These are phyloP conservation scores for Oxycera nigricornis DNA, from an alignment of 2,888 invertebrate genomes.

Conservation along the genomic window DNA sequence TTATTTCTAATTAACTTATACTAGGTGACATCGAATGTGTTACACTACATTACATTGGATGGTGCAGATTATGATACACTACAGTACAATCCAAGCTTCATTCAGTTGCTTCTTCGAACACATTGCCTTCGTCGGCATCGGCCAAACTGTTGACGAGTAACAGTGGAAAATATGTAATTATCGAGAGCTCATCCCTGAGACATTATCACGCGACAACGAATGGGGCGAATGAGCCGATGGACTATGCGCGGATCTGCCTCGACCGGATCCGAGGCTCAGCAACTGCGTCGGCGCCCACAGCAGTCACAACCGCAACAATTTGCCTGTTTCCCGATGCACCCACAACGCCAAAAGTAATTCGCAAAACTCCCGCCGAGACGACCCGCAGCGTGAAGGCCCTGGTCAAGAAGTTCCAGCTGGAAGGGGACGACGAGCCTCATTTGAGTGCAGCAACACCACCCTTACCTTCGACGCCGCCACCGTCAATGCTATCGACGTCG, in stretches of 20 bases:
- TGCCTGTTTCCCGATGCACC: slow-evolving; percentile 70
- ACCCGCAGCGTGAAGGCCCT: slow-evolving; percentile 61
- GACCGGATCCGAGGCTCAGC: slow-evolving; percentile 15
- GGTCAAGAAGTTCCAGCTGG: slow-evolving; percentile 61
- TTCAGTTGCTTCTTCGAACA: neutral
- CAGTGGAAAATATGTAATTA: slow-evolving; percentile 41
- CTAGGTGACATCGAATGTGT: no score
- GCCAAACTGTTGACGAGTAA: slow-evolving; percentile 53
- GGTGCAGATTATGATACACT: no score
- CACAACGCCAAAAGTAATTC: slow-evolving; percentile 72
- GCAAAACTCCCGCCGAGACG: slow-evolving; percentile 68
- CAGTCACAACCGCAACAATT: slow-evolving; percentile 45
- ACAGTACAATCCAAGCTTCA: slow-evolving; percentile 31
- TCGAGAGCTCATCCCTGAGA: slow-evolving; percentile 42
- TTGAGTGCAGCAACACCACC: neutral
- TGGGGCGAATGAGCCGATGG: neutral
- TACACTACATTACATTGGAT: no score
- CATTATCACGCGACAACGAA: slow-evolving; percentile 41
- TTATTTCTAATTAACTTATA: no score
- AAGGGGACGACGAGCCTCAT: slow-evolving; percentile 48
- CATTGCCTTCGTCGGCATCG: slow-evolving; percentile 43
- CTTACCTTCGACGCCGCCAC: slow-evolving; percentile 43
- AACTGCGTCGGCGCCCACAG: neutral
- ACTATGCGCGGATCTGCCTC: neutral
- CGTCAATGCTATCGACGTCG: slow-evolving; percentile 38